Evolutionary conservation across 2,797 vertebrate genomes (phyloP).

Genomic region (Cyprinodon diabolis): DNA sequence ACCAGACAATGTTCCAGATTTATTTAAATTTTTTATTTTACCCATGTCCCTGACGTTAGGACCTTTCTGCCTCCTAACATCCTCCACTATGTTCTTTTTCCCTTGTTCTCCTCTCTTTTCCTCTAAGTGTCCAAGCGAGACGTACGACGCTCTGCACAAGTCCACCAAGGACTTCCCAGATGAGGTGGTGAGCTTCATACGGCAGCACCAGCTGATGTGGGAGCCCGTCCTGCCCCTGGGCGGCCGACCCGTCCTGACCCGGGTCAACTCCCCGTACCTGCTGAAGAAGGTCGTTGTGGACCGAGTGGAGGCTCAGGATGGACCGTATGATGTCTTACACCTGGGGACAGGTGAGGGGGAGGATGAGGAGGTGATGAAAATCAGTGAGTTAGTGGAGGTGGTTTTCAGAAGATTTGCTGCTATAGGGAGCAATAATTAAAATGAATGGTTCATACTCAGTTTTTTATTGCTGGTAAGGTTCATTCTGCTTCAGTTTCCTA

Average conservation of each 20-base stretch:
- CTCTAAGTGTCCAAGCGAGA: slow-evolving; percentile 88
- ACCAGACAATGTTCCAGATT: not conserved
- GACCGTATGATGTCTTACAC: slow-evolving; percentile 82
- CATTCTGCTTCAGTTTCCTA: no score
- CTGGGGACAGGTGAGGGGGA: slow-evolving; percentile 82
- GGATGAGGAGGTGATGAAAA: not conserved
- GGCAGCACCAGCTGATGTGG: slow-evolving; percentile 91
- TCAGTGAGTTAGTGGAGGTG: no score
- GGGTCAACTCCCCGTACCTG: slow-evolving; percentile 71
- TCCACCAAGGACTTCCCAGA: slow-evolving; percentile 89
- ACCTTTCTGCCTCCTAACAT: not conserved
- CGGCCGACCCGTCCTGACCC: slow-evolving; percentile 75
- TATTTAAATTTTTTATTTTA: no score
- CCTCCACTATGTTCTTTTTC: no score
- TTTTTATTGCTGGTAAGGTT: not conserved
- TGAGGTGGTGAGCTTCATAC: slow-evolving; percentile 88
- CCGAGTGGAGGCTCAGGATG: slow-evolving; percentile 81
- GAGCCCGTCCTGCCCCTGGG: slow-evolving; percentile 82
- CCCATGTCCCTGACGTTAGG: not conserved
- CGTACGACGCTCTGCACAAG: slow-evolving; percentile 83
- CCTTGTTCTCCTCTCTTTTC: not conserved
- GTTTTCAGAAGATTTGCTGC: not conserved
- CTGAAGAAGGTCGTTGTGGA: slow-evolving; percentile 84
- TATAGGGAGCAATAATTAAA: not conserved
- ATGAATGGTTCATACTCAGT: not conserved